A percentile compares a stretch with the other conserved stretches of the same genome.
Evolutionary conservation across 2,797 vertebrate species (phyloP).

Genomic region (Acrossocheilus wenchowensis): DNA sequence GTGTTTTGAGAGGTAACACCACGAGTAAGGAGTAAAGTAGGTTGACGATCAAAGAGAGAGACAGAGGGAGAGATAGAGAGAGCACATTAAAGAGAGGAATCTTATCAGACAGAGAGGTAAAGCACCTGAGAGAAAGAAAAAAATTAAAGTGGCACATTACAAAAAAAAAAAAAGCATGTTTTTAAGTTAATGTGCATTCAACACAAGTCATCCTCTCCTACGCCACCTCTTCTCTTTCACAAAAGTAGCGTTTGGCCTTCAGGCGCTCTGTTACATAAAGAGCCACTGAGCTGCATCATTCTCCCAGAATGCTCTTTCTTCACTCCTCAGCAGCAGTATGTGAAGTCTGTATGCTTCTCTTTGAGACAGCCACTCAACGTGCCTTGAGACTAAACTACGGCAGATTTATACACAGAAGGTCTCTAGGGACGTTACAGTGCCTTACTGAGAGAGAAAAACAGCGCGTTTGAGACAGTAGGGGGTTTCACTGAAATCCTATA

Average conservation of each 20-base stretch:
- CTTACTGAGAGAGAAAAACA: constrained; percentile 24
- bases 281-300: neutral
- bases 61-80: neutral
- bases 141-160: neutral
- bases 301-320: constrained; percentile 23
- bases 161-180: neutral
- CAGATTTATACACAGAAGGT: constrained; percentile 3
- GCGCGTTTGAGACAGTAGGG: neutral
- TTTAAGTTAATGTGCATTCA: constrained; percentile 22
- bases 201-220: constrained; percentile 25
- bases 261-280: constrained; percentile 22
- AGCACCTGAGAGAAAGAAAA: constrained; percentile 3
- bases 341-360: neutral
- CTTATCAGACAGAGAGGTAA: neutral
- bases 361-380: constrained; percentile 45
- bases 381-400: constrained; percentile 40
- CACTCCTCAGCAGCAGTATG: constrained; percentile 6
- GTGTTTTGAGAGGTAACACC: neutral
- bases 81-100: neutral
- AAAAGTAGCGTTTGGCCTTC: constrained; percentile 23
- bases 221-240: constrained; percentile 31
- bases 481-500: neutral
- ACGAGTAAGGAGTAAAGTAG: constrained; percentile 37
- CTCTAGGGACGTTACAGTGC: constrained; percentile 17
- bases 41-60: constrained; percentile 46